Evolutionary conservation across 2,797 vertebrate species (phyloP).

Genomic region (Euthynnus affinis): DNA sequence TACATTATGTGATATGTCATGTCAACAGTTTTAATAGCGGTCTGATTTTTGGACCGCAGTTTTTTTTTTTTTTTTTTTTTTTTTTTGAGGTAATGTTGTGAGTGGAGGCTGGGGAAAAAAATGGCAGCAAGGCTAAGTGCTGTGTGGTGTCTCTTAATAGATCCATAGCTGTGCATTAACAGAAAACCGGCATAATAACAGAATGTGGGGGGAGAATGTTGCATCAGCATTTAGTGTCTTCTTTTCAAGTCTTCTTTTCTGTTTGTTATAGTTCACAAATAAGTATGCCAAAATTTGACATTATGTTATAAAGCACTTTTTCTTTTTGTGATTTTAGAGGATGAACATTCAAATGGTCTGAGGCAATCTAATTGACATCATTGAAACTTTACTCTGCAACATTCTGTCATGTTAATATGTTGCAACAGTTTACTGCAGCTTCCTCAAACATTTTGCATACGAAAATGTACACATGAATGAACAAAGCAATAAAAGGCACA

Average conservation of each 20-base stretch:
- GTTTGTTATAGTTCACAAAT: not conserved
- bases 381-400: not conserved
- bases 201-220: not conserved
- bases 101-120: no score
- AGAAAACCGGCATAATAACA: not conserved
- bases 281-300: not conserved
- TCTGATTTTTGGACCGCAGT: no score
- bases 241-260: no score
- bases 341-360: not conserved
- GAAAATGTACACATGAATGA: slow-evolving; percentile 33
- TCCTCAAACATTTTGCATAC: slow-evolving; percentile 21
- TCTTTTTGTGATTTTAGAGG: not conserved
- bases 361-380: not conserved
- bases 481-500: slow-evolving; percentile 32
- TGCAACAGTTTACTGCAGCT: not conserved
- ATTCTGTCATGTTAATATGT: not conserved
- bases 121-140: no score
- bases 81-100: no score
- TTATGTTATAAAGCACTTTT: slow-evolving; percentile 5
- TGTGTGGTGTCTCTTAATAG: no score
- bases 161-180: no score
- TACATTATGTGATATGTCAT: no score
- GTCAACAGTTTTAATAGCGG: no score
- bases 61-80: no score
- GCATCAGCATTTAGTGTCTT: not conserved